Conservation (phyloP, 53 echinoderm and acorn worm genomes). For the Temnopleurus reevesii region DNA sequence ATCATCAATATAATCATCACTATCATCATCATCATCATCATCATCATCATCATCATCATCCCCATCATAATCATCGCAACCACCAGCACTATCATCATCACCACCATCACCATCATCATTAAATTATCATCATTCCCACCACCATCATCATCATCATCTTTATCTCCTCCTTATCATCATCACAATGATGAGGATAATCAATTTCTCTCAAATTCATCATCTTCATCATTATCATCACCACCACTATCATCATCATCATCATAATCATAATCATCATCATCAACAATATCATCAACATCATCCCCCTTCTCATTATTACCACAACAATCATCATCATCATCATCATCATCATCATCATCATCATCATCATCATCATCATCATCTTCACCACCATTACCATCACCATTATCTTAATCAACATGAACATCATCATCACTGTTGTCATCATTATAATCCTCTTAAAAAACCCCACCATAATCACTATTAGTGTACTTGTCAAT, state of each 20-base stretch:
- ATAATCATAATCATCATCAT: not conserved
- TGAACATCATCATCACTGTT: too few species aligned
- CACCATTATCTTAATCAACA: too few species aligned
- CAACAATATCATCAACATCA: not conserved
- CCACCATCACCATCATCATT: not conserved
- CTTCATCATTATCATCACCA: too few species aligned
- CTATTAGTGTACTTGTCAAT: too few species aligned
- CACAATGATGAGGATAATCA: not conserved
- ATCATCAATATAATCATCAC: too few species aligned
- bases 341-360: not conserved
- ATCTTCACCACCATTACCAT: too few species aligned
- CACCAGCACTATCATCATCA: not conserved
- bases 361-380: too few species aligned
- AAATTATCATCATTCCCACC: not conserved
- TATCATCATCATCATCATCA: not conserved
- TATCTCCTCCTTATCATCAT: not conserved
- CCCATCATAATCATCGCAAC: not conserved
- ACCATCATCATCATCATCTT: not conserved
- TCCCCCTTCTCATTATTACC: not conserved
- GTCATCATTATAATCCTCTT: too few species aligned
- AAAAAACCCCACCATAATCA: too few species aligned
- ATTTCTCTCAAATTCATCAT: too few species aligned
- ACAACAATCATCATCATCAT: not conserved
- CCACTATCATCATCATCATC: too few species aligned
- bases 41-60: conserved; percentile 9